Conservation (phyloP, 2,113 vertebrate species). For the Periophthalmus modestus region DNA sequence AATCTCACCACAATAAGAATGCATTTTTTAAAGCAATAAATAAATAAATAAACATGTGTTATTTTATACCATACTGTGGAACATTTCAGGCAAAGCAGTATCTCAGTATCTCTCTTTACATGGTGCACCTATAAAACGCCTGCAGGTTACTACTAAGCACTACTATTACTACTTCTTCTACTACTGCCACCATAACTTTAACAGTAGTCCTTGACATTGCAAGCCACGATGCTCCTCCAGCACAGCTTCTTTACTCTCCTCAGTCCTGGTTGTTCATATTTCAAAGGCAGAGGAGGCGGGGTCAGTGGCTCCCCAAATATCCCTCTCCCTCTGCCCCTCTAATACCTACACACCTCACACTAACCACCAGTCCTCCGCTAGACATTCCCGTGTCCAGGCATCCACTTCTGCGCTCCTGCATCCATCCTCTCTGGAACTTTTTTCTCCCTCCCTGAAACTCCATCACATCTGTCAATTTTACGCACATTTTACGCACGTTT, state of each 20-base stretch:
- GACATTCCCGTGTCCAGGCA: conserved; percentile 7
- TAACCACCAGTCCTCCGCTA: conserved; percentile 50
- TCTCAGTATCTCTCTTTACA: no score
- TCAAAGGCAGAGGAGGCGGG: conserved; percentile 56
- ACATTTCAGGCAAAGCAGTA: no score
- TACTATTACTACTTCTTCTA: neutral
- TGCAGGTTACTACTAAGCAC: neutral
- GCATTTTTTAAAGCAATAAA: no score
- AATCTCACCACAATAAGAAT: no score
- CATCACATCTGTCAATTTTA: neutral
- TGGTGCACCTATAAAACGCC: no score
- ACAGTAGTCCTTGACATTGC: neutral
- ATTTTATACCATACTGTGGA: no score
- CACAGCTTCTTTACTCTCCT: neutral
- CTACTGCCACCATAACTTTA: neutral
- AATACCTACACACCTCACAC: conserved; percentile 55
- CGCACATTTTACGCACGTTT: neutral
- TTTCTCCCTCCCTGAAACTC: neutral
- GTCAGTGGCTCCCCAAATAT: conserved; percentile 47
- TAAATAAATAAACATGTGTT: no score
- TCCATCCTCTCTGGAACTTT: conserved; percentile 22
- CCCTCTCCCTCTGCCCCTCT: conserved; percentile 40
- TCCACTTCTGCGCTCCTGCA: neutral
- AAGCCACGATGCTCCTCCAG: neutral
- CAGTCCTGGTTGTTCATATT: conserved; percentile 43